Evolutionary conservation across 37 sponge, comb jelly and placozoan genomes (phyloP), one percentile per base, ranked within the genome.

Genomic region (Aplysina aerophoba): DNA sequence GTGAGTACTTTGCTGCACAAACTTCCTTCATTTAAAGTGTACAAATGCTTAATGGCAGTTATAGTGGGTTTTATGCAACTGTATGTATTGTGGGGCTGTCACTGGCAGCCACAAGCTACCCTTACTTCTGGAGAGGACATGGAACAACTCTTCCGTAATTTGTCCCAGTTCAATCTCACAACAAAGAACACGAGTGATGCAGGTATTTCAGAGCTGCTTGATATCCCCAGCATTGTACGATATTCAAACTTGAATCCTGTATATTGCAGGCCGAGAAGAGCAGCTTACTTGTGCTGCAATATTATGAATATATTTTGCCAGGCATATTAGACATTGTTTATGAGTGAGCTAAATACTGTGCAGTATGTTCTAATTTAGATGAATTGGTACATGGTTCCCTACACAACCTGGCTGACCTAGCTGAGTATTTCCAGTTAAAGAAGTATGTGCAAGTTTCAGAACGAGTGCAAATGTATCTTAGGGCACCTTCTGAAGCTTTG

Each of bases 101-200:
- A 27, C 24, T 67, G 69, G 69, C 69, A 67, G 69, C 25, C 69
- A 67, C 69, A 67, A 67, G 69, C 69, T 67, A 27, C 69, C 14
- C 25, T 15, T 27, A 67, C 25, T 67, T 24, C 69, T 15, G 69
- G 69, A 15, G 25, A 67, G 28, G 69, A 67, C 69, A 67, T 25
- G 69, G 69, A 67, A n/a, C 69, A 67, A 22, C 69, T 67, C 13
- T 67, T 67, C 69, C 15, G 69, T 67, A 24, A 24, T 22, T 24
- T 67, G 69, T 16, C 69, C n/a, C 69, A 27, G 25, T 35, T 67
- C 28, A 67, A 67, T 67, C 17, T 17, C 17, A 17, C 59, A 57
- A n/a, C n/a, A n/a, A n/a, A n/a, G n/a, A n/a, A n/a, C n/a, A n/a
- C n/a, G n/a, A n/a, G n/a, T n/a, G n/a, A n/a, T n/a, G n/a, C n/a